Percentiles rank a stretch among this genome's conserved stretches.
Conservation (phyloP, 2,797 vertebrate genomes). For the Chloroceryle amazona region DNA sequence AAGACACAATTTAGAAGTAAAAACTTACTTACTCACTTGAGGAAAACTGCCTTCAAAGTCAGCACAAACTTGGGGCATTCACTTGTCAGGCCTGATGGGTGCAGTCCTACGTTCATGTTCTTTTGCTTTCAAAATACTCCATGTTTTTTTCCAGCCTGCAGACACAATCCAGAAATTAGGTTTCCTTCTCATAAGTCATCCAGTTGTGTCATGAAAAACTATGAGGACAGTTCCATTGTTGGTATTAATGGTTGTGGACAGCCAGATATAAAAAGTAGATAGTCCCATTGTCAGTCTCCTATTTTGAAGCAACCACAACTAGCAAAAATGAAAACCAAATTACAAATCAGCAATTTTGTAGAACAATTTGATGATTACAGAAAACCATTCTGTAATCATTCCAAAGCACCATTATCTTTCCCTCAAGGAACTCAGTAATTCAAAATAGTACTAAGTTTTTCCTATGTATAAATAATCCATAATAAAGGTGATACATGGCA, state of each 20-base stretch:
- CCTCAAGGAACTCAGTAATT: constrained; percentile 63
- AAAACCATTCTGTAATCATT: constrained; percentile 49
- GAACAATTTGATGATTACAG: constrained; percentile 34
- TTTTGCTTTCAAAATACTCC: background rate
- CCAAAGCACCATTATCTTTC: background rate
- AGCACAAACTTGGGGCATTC: background rate
- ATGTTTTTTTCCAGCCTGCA: background rate
- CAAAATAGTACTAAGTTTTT: constrained; percentile 51
- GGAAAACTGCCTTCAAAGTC: background rate
- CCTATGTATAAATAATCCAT: constrained; percentile 45
- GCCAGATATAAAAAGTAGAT: background rate
- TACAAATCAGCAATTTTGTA: constrained; percentile 20
- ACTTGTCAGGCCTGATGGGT: background rate
- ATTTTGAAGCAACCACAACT: background rate
- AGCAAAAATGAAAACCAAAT: constrained; percentile 37
- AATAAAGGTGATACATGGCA: constrained; percentile 47
- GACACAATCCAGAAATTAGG: background rate
- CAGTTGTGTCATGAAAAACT: background rate
- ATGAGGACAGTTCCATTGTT: background rate
- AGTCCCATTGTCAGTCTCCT: background rate
- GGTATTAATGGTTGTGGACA: background rate
- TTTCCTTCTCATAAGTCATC: background rate
- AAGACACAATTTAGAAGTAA: background rate
- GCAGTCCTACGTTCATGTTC: fast-evolving
- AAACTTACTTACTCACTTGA: background rate